Base-by-base conservation (phyloP, 2,113 vertebrate genomes). In the Choloepus hoffmanni region DNA sequence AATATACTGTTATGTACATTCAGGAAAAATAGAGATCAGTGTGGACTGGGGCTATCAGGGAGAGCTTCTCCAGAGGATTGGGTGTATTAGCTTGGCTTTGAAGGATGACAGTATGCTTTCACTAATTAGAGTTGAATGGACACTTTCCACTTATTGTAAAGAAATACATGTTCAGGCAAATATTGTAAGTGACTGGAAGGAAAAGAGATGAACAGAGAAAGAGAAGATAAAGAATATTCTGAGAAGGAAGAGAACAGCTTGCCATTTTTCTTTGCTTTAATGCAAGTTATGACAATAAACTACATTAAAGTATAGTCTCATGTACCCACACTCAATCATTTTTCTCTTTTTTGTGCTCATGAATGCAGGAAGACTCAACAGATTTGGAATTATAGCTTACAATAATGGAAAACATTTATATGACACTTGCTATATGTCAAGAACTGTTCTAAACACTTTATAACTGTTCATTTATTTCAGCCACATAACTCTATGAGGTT, bases 341-440 rank as follows among this genome's bases (percentile, higher is more conserved):
- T 77, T 33, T 62, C 11, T 85, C 13, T 19, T 58, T 2, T 81
- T n/a, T 79, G 55, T 28, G 40, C 58, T 40, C 15, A 40, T 73
- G 93, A 62, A 18, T 68, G 13, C 23, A 79, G 40, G 28, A 62
- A 74, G 2, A 90, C n/a, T 30, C 65, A 21, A 62, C 30, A 96
- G 45, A 89, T 94, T 90, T 85, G 85, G 68, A 68, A 36, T 45
- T 77, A 14, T 53, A 77, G 43, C 78, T 95, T 93, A 65, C 43
- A 92, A 93, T 78, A 96, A 93, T 55, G 72, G 48, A 30, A 92
- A 84, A 90, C 12, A 78, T 11, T 55, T 96, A 55, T 6, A 72
- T 16, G 74, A 11, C 45, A 95, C 43, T 78, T 92, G 2, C 21
- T 63, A 24, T 43, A 67, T 83, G 48, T n/a, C 16, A 92, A 36